phyloP scores from a whole-genome alignment of 2,113 vertebrate species.

The Donacobius atricapilla region DNA sequence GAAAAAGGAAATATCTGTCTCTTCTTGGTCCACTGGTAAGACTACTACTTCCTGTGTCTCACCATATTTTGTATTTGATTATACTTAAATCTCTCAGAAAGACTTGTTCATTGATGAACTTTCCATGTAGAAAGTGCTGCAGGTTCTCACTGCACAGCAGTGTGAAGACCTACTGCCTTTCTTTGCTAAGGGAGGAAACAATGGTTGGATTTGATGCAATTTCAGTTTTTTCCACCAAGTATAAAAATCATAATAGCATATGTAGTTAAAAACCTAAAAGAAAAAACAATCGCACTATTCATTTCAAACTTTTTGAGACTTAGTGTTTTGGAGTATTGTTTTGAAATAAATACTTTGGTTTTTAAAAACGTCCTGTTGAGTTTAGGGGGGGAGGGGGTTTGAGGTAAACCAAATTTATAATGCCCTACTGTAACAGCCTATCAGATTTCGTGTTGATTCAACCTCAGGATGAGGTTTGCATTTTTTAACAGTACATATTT shows the following conservation, averaged over 20 bases:
- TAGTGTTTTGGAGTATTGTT: neutral
- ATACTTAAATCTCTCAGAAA: neutral
- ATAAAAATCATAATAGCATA: neutral
- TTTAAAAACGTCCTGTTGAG: neutral
- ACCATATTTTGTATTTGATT: neutral
- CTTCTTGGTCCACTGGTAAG: neutral
- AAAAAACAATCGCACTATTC: neutral
- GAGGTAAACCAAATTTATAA: neutral
- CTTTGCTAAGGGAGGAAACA: neutral
- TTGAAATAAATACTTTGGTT: neutral
- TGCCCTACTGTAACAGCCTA: neutral
- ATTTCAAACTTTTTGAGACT: neutral
- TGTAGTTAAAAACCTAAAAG: neutral
- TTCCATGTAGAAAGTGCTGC: neutral
- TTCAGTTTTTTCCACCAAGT: neutral
- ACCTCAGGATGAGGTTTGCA: neutral
- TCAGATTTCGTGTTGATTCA: neutral
- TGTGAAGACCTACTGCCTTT: neutral
- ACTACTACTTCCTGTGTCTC: neutral
- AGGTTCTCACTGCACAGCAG: neutral
- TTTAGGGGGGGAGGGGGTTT: rapidly evolving
- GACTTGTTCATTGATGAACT: neutral
- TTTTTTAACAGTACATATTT: neutral
- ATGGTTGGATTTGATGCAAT: neutral
- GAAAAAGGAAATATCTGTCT: neutral